These are phyloP conservation scores for Apodemus sylvaticus DNA, from an alignment of 2,113 vertebrate species.

Conservation along the genomic window DNA sequence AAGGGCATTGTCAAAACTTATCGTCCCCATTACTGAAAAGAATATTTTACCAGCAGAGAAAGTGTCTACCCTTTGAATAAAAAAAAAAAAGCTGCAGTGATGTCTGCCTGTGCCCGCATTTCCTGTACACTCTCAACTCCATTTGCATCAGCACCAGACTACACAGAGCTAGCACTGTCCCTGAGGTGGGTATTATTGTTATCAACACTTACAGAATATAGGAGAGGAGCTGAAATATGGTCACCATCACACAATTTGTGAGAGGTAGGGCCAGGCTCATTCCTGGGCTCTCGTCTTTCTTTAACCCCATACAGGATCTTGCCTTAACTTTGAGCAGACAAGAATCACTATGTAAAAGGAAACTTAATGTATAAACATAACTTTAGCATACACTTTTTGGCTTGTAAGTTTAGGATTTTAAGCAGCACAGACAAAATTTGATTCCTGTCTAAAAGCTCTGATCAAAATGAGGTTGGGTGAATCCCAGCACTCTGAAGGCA, in stretches of 20 bases:
- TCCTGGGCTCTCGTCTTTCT: not conserved
- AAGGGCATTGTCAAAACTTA: not conserved
- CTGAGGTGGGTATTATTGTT: not conserved
- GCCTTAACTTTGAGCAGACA: not conserved
- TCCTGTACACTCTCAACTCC: not conserved
- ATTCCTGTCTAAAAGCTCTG: constrained; percentile 42
- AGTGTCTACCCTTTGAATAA: not conserved
- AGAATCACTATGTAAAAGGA: not conserved
- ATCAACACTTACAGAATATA: not conserved
- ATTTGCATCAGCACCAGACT: not conserved
- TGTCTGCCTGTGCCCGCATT: not conserved
- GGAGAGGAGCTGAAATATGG: not conserved
- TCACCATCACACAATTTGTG: not conserved
- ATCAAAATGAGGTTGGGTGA: not conserved
- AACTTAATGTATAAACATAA: not conserved
- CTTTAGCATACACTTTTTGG: not conserved
- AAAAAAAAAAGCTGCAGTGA: not conserved
- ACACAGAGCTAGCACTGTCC: not conserved
- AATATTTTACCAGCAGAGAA: constrained; percentile 9
- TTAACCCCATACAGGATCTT: not conserved
- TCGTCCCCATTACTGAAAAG: not conserved
- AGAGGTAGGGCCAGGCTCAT: not conserved
- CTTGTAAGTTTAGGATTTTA: constrained; percentile 46
- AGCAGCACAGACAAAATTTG: constrained; percentile 20
- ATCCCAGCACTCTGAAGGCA: not conserved